A percentile compares a stretch with the other conserved stretches of the same genome.
Evolutionary conservation across 53 echinoderm and acorn worm species (phyloP).

Genomic region (Patiria pectinifera): DNA sequence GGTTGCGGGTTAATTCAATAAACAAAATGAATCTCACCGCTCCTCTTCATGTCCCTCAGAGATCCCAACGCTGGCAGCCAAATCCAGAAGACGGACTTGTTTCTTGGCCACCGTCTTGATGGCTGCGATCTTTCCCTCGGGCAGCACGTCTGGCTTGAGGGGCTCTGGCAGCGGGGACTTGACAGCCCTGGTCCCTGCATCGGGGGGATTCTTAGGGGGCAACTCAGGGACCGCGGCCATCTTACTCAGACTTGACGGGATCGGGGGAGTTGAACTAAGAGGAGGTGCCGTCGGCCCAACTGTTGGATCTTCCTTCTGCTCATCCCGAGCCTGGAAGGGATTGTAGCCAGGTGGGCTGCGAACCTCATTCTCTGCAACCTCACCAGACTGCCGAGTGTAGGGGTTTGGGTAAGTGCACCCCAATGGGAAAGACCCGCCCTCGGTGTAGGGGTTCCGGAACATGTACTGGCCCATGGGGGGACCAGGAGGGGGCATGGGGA

Average conservation of each 20-base stretch:
- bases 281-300: slow-evolving; percentile 23
- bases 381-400: neutral
- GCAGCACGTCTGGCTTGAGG: slow-evolving; percentile 74
- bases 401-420: slow-evolving; percentile 6
- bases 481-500: neutral
- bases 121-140: slow-evolving; percentile 85
- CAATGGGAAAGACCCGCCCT: neutral
- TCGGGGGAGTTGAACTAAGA: neutral
- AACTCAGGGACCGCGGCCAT: slow-evolving; percentile 30
- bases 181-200: neutral
- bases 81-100: slow-evolving; percentile 2
- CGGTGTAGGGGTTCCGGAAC: slow-evolving; percentile 55
- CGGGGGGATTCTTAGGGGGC: slow-evolving; percentile 59
- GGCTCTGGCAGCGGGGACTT: slow-evolving; percentile 73
- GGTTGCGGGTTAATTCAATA: neutral
- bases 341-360: neutral
- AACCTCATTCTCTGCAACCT: neutral
- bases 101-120: slow-evolving; percentile 72
- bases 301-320: neutral
- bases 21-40: slow-evolving; percentile 18
- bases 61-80: neutral
- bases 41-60: slow-evolving; percentile 39
- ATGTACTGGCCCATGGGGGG: slow-evolving; percentile 36
- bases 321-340: neutral
- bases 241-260: slow-evolving; percentile 8